Base-by-base conservation (phyloP, 1,140 invertebrate genomes). In the Drosophila rufa region DNA sequence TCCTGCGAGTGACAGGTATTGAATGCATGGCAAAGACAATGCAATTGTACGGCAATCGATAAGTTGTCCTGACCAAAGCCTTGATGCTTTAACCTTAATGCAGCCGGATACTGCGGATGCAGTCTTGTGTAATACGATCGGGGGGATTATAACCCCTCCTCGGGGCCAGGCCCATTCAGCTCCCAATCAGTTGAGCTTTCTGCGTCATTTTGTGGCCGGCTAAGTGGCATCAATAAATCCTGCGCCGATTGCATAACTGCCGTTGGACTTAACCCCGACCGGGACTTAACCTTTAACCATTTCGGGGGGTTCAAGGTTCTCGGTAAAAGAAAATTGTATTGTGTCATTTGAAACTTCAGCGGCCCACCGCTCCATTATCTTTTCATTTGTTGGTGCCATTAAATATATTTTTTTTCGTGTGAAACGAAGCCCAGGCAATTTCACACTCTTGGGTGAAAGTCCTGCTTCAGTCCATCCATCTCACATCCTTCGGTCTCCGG, bases 1-100 rank as follows among this genome's bases (percentile, higher is more conserved):
- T 33, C 2, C 56, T 87, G 84, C 40, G 56, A 58, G 17, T 90
- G 84, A 89, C 84, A 84, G 69, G 48, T 22, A 75, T 64, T 64
- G 45, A 51, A 38, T 17, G 19, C 43, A 4, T 9, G 46, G 47
- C 27, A 15, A 19, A 62, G 38, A 89, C 80, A 89, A 86, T 70
- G 46, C 45, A 38, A 11, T 19, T 38, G 59, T n/a, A 47, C n/a
- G 27, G n/a, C 22, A 83, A 77, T 89, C 76, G 80, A 89, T 89
- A 69, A 30, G 22, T 22, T 40, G 73, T 27, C 53, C 67, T 27
- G 25, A 19, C 42, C 64, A 68, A 56, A 25, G 53, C 64, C 67
- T 76, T 76, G 53, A 67, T 76, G 55, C 74, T 66, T 57, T 76
- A 55, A 76, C 53, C 71, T 76, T 76, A 66, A 53, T 67, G 55